Conservation (phyloP, 2,888 invertebrate species). For the Acanthosepion esculentum region DNA sequence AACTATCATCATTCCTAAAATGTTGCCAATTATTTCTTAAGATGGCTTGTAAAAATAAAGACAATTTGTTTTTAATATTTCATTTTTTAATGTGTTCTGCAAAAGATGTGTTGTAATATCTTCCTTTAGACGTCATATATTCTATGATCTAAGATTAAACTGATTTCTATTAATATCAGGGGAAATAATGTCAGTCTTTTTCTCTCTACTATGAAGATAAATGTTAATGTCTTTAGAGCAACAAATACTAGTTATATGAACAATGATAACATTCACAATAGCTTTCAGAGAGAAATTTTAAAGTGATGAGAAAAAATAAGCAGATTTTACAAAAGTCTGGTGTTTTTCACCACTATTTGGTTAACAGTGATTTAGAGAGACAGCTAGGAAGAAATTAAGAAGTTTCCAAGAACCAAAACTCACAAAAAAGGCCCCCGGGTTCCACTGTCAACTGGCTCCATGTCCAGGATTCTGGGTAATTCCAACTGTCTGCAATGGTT, state of each 20-base stretch:
- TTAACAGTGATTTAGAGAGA: not conserved
- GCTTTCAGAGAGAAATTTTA: not conserved
- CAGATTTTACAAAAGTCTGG: not conserved
- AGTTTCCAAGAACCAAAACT: conserved; percentile 45
- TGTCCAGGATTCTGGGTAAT: conserved; percentile 46
- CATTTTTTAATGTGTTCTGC: too few relatives aligned
- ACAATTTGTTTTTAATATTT: too few relatives aligned
- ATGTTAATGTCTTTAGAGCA: not conserved
- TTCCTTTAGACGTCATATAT: too few relatives aligned
- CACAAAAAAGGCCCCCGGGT: conserved; percentile 47
- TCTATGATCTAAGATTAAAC: too few relatives aligned
- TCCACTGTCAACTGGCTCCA: conserved; percentile 46
- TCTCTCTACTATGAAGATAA: not conserved
- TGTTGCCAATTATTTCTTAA: too few relatives aligned
- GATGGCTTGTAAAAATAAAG: too few relatives aligned
- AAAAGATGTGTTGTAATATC: too few relatives aligned
- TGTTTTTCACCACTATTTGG: not conserved
- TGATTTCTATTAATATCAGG: not conserved
- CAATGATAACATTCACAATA: not conserved
- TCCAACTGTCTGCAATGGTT: conserved; percentile 46
- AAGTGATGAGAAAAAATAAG: not conserved
- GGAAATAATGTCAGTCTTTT: not conserved
- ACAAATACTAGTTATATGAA: not conserved
- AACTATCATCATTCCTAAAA: too few relatives aligned
- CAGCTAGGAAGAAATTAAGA: conserved; percentile 40